Base-by-base conservation (phyloP, 2,113 vertebrate species). In the Psettodes erumei region DNA sequence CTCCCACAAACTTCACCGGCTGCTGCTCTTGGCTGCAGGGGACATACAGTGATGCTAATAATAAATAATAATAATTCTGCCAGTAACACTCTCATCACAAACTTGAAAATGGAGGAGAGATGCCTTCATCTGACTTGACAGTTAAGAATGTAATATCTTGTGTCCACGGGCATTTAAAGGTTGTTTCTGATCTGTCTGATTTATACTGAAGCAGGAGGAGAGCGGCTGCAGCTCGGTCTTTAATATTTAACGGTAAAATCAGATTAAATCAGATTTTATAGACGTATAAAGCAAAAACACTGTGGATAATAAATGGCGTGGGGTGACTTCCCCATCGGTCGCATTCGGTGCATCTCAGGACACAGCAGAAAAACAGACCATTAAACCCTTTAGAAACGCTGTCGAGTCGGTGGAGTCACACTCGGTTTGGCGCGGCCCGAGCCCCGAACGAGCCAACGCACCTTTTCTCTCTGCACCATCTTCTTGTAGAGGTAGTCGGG, bases 381-480 rank as follows among this genome's bases (percentile, higher is more conserved):
- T 80, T 80, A 71, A 78, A 48, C 67, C 79, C 71, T 81, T 80
- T 65, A 48, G 68, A 71, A 18, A 16, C 56, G 23, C 73, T 50
- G 79, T 76, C 82, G 79, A 58, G 71, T 63, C 58, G 27, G 56
- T 3, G 50, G 1, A 66, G 53, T 30, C 35, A 51, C 40, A 73
- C 35, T 23, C 74, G 70, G 11, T 38, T 47, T 60, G 69, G n/a
- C n/a, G n/a, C n/a, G n/a, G n/a, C n/a, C n/a, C n/a, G n/a, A n/a
- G n/a, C n/a, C n/a, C n/a, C n/a, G n/a, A n/a, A n/a, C n/a, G n/a
- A 15, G 56, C 16, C 23, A 71, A 54, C 69, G 0, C 79, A 98
- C 98, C 96, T 98, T 99, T 90, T 98, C 97, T 79, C 97, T 93
- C 93, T 99, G 98, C 66, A 99, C 96, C 94, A 98, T 96, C 84